Percentiles rank a stretch among this genome's conserved stretches.
phyloP scores from a whole-genome alignment of 2,113 vertebrate genomes.

The Catagonus wagneri region DNA sequence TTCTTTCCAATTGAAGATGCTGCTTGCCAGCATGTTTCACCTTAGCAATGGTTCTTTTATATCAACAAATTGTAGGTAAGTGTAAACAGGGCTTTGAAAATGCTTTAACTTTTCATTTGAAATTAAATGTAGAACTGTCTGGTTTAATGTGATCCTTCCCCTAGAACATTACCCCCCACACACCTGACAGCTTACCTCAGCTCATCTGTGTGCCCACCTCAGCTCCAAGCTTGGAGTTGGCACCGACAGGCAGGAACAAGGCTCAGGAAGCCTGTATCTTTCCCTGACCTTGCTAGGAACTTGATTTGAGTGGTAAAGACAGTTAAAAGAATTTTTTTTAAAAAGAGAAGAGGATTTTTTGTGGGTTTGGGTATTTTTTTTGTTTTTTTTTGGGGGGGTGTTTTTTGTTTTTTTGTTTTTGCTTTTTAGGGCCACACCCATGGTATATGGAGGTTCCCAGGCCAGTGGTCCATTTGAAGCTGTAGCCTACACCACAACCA shows the following conservation, averaged over 20 bases:
- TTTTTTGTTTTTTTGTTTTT: no score
- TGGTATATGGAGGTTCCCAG: no score
- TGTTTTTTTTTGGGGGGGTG: no score
- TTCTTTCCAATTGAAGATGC: slow-evolving; percentile 17
- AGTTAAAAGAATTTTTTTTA: not conserved
- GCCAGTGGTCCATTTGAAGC: no score
- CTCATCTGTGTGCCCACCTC: not conserved
- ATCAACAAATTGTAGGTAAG: not conserved
- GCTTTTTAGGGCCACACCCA: no score
- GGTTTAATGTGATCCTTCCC: not conserved
- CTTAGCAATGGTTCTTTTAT: not conserved
- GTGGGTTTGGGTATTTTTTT: no score
- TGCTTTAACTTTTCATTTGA: slow-evolving; percentile 41
- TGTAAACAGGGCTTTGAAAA: slow-evolving; percentile 31
- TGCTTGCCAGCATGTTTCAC: not conserved
- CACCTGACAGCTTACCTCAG: not conserved
- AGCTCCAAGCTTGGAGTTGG: not conserved
- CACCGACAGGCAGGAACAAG: not conserved
- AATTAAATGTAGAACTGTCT: slow-evolving; percentile 20
- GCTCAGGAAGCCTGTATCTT: not conserved
- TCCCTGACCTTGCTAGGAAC: not conserved
- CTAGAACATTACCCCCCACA: not conserved
- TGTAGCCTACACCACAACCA: no score
- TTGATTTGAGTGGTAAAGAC: not conserved
- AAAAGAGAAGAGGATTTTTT: not conserved